Base-by-base conservation (phyloP, 2,888 invertebrate genomes). In the Maniola hyperantus region DNA sequence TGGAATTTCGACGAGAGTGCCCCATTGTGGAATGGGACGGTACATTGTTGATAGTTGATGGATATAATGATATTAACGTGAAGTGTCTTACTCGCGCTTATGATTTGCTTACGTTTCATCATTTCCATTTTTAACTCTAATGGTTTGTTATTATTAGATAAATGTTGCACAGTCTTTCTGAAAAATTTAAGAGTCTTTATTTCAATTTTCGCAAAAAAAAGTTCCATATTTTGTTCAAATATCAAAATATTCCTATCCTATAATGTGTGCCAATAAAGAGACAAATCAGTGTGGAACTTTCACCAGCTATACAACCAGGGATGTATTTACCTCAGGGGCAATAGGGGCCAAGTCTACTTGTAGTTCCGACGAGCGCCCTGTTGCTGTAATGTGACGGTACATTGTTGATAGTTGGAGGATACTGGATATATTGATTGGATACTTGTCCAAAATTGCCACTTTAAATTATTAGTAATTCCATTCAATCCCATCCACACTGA, bases 41-140 rank as follows among this genome's bases (percentile, higher is more conserved):
- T 34, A 15, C 33, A 55, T 57, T 69, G 69, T 69, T 66, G 61
- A 69, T 66, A 69, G 42, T 60, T 66, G 53, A 46, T 59, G 7
- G 33, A 34, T 46, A 33, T 59, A 46, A 63, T 64, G 69, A 58
- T 70, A 61, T 65, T 67, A 71, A 68, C 62, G 67, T 70, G 61
- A 69, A 71, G 73, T 72, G 72, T 74, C 73, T 71, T 73, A 74
- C 63, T 67, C 59, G 62, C 55, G 63, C 66, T 69, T 64, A 42
- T 66, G 66, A 20, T 64, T 63, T 62, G 71, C 67, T 65, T 64
- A 63, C 62, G 57, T 71, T 68, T 68, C 64, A 26, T 46, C 13
- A 65, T 64, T 71, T 65, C 57, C 66, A 68, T 71, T 65, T 71
- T 62, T 67, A 44, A 65, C 46, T 69, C 46, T 66, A 39, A 62